Evolutionary conservation across 2,888 invertebrate genomes (phyloP), one percentile per base, ranked within the genome.

Genomic region (Serrognathus titanus): DNA sequence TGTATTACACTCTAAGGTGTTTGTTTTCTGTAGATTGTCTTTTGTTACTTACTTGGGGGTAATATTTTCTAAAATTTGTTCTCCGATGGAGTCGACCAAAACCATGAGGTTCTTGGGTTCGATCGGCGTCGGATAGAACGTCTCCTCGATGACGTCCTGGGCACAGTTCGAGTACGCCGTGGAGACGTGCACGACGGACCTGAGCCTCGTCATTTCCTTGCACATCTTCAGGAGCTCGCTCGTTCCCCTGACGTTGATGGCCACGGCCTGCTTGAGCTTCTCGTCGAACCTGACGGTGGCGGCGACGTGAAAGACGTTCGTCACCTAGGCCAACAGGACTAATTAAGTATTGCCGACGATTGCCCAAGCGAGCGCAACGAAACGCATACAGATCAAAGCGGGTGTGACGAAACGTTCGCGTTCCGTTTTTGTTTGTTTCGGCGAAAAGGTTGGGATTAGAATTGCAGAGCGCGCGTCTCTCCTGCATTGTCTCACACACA

Each of bases 231-330:
- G 75, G 61, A 90, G 77, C 61, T 87, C 84, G 59, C 83, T 81
- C 0, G 87, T 85, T 24, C 87, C 87, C 45, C 83, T 78, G 1
- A 92, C 85, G 75, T 92, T 92, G 73, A 90, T 88, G 58, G 86
- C 83, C 45, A 88, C 82, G 0, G 91, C 88, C 3, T 84, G 75
- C 77, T 85, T 86, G 10, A 92, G 78, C 61, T 85, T 86, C 72
- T 92, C 91, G 72, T 90, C 89, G 71, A 92, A 92, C 52, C 81
- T 73, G 1, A 83, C 81, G 0, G 83, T 84, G 0, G 83, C 84
- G 1, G 83, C 84, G 54, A 81, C 80, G 63, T 84, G 83, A 63
- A 83, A 83, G 3, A 84, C 80, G 48, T 84, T 75, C 53, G 77
- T 71, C 3, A 74, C 69, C 76, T 77, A 54, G 24, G 24, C 24